A percentile compares a stretch with the other conserved stretches of the same genome.
These are phyloP conservation scores for Dolomedes plantarius DNA, from an alignment of 2,888 invertebrate species.

Conservation along the genomic window DNA sequence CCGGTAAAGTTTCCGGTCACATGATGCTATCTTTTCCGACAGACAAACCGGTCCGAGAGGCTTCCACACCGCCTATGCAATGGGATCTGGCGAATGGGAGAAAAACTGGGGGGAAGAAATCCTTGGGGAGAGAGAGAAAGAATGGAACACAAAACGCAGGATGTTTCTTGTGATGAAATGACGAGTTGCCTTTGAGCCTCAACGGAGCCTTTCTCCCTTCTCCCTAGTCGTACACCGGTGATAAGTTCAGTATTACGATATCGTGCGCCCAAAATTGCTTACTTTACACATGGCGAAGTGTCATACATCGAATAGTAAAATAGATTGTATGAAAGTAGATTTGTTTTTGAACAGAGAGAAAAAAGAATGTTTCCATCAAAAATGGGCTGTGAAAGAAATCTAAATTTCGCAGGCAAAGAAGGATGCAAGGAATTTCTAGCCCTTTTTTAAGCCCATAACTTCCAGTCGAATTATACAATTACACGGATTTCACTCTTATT, in stretches of 20 bases:
- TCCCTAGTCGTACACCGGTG: not conserved
- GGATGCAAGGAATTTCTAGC: too few relatives aligned
- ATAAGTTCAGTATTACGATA: not conserved
- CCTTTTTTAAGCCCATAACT: too few relatives aligned
- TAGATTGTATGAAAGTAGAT: too few relatives aligned
- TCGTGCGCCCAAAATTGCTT: not conserved
- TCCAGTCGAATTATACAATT: too few relatives aligned
- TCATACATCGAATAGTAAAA: too few relatives aligned
- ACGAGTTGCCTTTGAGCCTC: constrained; percentile 2
- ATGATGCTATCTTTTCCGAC: constrained; percentile 63
- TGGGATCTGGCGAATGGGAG: constrained; percentile 35
- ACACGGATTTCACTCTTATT: too few relatives aligned
- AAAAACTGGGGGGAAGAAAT: constrained; percentile 7
- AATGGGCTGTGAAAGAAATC: too few relatives aligned
- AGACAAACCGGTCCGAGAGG: constrained; percentile 55
- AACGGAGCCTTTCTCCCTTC: not conserved
- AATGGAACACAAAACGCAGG: constrained; percentile 59
- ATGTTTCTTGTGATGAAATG: constrained; percentile 41
- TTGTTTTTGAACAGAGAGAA: too few relatives aligned
- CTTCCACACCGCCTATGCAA: constrained; percentile 26
- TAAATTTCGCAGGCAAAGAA: too few relatives aligned
- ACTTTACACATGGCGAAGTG: too few relatives aligned
- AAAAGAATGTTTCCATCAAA: too few relatives aligned
- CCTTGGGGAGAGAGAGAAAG: not conserved
- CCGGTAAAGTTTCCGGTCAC: constrained; percentile 72